These are phyloP conservation scores for Protosalanx chinensis DNA, from an alignment of 2,797 vertebrate species.

Conservation along the genomic window DNA sequence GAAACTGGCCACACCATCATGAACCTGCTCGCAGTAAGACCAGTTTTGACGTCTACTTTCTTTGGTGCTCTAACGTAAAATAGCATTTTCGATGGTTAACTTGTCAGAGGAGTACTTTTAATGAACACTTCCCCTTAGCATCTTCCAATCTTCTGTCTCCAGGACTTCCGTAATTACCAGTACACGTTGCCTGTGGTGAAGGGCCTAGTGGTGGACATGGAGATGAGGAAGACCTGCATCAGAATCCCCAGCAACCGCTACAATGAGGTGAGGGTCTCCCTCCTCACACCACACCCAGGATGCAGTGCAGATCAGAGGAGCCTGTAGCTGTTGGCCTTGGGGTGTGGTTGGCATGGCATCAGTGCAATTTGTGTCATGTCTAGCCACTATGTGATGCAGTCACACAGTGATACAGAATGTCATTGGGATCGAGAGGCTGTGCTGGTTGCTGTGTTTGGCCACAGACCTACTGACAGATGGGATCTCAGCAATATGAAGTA, in stretches of 20 bases:
- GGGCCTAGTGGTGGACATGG: conserved; percentile 97
- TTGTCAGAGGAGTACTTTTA: neutral
- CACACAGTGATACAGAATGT: neutral
- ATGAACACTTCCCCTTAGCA: neutral
- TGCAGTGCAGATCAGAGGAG: neutral
- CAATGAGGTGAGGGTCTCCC: conserved; percentile 80
- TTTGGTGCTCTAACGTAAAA: neutral
- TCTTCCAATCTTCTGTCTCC: neutral
- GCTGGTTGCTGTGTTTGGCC: conserved; percentile 56
- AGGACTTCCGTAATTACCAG: conserved; percentile 99
- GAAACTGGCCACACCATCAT: conserved; percentile 99
- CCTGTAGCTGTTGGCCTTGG: no score
- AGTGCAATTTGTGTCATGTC: neutral
- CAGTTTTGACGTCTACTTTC: neutral
- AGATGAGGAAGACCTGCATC: conserved; percentile 95
- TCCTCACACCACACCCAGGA: neutral
- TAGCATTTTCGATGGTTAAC: neutral
- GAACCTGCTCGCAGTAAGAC: conserved; percentile 95
- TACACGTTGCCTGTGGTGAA: conserved; percentile 93
- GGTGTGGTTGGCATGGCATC: neutral
- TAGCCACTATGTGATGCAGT: neutral
- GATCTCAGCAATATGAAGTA: conserved; percentile 45
- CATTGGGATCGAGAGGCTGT: neutral
- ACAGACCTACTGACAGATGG: conserved; percentile 55
- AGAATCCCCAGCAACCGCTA: conserved; percentile 98